Percentiles rank a stretch among this genome's conserved stretches.
Evolutionary conservation across 2,113 vertebrate genomes (phyloP).

Genomic region (Dicentrarchus labrax): DNA sequence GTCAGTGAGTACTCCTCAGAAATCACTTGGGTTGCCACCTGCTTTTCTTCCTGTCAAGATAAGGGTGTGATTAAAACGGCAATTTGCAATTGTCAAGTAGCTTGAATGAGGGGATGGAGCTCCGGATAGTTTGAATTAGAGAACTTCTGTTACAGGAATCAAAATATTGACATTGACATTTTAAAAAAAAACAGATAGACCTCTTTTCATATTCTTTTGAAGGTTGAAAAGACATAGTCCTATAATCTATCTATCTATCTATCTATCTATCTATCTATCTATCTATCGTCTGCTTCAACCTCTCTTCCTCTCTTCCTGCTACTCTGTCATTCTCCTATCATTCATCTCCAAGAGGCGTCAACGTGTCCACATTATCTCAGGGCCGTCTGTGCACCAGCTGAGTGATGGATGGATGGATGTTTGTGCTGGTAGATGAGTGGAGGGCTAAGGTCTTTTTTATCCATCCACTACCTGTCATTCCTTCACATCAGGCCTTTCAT

Average conservation of each 20-base stretch:
- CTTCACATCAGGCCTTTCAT: conserved; percentile 52
- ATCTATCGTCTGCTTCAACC: background rate
- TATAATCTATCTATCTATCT: no score
- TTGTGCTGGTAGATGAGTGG: conserved; percentile 56
- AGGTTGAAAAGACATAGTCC: background rate
- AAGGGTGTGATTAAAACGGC: conserved; percentile 46
- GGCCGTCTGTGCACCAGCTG: conserved; percentile 32
- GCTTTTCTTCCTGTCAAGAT: conserved; percentile 43
- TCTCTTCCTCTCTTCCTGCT: conserved; percentile 13
- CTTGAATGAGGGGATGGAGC: background rate
- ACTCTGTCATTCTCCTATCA: conserved; percentile 41
- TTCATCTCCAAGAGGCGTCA: conserved; percentile 50
- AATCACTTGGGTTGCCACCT: conserved; percentile 68
- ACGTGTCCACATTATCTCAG: conserved; percentile 42
- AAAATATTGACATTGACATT: conserved; percentile 26
- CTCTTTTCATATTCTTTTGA: background rate
- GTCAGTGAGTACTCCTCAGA: conserved; percentile 38
- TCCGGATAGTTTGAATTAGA: conserved; percentile 9
- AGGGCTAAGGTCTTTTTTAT: conserved; percentile 67
- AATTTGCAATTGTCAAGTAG: conserved; percentile 37
- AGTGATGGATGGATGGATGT: conserved; percentile 72
- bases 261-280: background rate
- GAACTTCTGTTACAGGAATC: conserved; percentile 13
- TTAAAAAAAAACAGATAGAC: background rate
- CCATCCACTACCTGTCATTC: conserved; percentile 72